Evolutionary conservation across 2,888 invertebrate genomes (phyloP).

Genomic region (Clistopyga incitator): DNA sequence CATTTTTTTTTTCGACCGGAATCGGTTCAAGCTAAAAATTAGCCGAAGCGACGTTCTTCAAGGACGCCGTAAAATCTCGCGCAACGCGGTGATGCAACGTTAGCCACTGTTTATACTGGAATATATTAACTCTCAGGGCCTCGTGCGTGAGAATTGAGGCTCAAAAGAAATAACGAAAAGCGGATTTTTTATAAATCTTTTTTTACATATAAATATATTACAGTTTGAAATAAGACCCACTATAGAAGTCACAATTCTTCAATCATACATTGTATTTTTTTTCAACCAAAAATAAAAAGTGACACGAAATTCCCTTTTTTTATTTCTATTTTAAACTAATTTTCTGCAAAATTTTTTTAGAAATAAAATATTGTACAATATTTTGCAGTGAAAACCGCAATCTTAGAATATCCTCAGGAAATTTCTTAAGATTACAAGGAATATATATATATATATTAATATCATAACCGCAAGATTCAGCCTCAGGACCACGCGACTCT

Average conservation of each 20-base stretch:
- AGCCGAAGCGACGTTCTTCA: not conserved
- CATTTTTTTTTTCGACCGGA: slow-evolving; percentile 10
- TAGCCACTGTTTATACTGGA: not conserved
- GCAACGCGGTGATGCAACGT: slow-evolving; percentile 21
- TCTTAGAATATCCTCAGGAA: too few species aligned
- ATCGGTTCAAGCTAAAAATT: slow-evolving; percentile 28
- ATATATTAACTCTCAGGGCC: not conserved
- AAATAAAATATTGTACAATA: too few species aligned
- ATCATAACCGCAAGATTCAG: too few species aligned
- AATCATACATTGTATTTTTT: not conserved
- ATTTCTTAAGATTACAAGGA: too few species aligned
- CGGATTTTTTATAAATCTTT: slow-evolving; percentile 6
- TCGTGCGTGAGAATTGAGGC: not conserved
- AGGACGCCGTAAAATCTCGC: slow-evolving; percentile 11
- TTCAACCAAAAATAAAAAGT: not conserved
- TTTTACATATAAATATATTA: not conserved
- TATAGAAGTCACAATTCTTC: slow-evolving; percentile 9
- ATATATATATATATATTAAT: too few species aligned
- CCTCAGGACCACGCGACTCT: too few species aligned
- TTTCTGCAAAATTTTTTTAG: too few species aligned
- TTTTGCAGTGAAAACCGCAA: too few species aligned
- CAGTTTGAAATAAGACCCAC: not conserved
- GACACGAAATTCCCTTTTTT: not conserved
- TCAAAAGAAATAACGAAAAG: slow-evolving; percentile 16
- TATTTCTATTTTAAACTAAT: not conserved